Evolutionary conservation across 1,140 invertebrate species (phyloP), one percentile per base, ranked within the genome.

Genomic region (Ips nitidus): DNA sequence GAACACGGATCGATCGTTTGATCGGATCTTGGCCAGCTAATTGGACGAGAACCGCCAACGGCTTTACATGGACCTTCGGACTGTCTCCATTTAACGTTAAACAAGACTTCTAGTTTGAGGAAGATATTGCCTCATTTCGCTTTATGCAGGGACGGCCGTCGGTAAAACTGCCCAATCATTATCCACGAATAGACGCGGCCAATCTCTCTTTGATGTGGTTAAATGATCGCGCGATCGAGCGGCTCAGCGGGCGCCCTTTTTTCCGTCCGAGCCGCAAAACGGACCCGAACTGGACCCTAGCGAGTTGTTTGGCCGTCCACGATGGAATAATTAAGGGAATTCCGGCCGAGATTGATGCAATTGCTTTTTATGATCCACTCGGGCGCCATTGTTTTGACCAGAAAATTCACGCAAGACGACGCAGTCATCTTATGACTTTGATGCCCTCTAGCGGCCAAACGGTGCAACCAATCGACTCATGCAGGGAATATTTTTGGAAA

Each of bases 1-100:
- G 53, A 56, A 66, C 63, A 66, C 63, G 52, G 53, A 66, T 66
- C 63, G 63, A 66, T 56, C 55, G 45, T 66, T 66, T 64, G 63
- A 66, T 66, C 52, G 63, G 41, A 66, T 66, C 63, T 56, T 39
- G 40, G 47, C 5, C 63, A 57, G 45, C 63, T 66, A 66, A 66
- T 66, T 66, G 63, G 63, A 66, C 53, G 41, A 56, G 41, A 66
- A 39, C 45, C 53, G 52, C 52, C 63, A n/a, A 53, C 50, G 50
- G 40, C 61, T 66, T 52, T 63, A 59, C 41, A 41, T 59, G 39
- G 41, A 42, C 57, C 42, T 42, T 37, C 8, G 6, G 6, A 2
- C 53, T 6, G 6, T 56, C 22, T 58, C 56, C 3, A 50, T 50
- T 22, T 50, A 50, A 50, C 22, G 22, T 50, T 50, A 50, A 6